Evolutionary conservation across 2,888 invertebrate genomes (phyloP).

Genomic region (Brachylomia viminalis): DNA sequence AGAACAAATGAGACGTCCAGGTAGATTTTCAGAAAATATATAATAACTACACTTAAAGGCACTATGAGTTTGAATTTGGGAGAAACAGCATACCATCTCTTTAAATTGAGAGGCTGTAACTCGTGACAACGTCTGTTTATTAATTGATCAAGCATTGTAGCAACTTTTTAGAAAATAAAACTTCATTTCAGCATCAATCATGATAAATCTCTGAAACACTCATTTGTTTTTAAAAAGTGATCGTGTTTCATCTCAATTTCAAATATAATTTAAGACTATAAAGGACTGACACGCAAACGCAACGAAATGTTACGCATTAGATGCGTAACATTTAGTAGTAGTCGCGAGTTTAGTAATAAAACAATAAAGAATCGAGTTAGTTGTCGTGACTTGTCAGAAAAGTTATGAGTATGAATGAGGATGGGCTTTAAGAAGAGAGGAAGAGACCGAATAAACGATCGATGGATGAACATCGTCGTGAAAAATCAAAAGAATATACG

Average conservation of each 20-base stretch:
- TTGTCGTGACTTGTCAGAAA: too few relatives aligned
- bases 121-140: background rate
- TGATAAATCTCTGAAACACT: slow-evolving; percentile 7
- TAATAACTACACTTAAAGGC: background rate
- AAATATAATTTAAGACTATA: background rate
- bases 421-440: background rate
- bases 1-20: background rate
- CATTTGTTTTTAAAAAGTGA: background rate
- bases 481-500: background rate
- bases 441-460: background rate
- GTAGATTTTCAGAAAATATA: background rate
- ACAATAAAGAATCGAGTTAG: background rate
- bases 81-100: background rate
- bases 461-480: background rate
- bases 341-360: too few relatives aligned
- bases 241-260: slow-evolving; percentile 15
- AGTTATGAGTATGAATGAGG: background rate
- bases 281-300: slow-evolving; percentile 4
- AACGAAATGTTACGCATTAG: background rate
- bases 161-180: background rate
- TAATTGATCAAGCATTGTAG: background rate
- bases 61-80: background rate
- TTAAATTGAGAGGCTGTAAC: background rate
- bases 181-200: background rate
- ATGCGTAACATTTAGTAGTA: too few relatives aligned